Evolutionary conservation across 2,888 invertebrate genomes (phyloP).

Genomic region (Ophioninae sp.): DNA sequence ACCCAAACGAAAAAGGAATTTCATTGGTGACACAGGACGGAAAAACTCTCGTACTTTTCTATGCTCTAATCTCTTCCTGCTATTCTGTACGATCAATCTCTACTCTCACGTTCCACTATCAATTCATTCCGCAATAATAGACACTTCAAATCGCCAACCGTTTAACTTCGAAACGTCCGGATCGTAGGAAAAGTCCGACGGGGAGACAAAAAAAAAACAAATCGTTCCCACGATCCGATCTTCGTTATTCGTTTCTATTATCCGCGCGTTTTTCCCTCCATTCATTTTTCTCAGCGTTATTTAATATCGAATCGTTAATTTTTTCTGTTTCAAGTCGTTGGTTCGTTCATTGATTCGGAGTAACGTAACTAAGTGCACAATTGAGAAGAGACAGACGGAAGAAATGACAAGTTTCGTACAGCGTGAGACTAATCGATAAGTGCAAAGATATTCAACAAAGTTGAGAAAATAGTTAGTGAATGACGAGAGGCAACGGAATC

Average conservation of each 20-base stretch:
- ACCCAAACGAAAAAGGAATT: no score
- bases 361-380: constrained; percentile 49
- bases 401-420: constrained; percentile 25
- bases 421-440: constrained; percentile 45
- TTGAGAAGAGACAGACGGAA: constrained; percentile 19
- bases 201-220: neutral
- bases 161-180: constrained; percentile 10
- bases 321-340: neutral
- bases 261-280: neutral
- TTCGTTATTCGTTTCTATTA: neutral
- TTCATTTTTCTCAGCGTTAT: neutral
- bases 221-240: neutral
- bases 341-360: constrained; percentile 15
- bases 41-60: constrained; percentile 18
- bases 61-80: constrained; percentile 58
- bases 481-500: neutral
- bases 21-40: no score
- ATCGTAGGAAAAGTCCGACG: neutral
- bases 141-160: constrained; percentile 29
- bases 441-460: constrained; percentile 23
- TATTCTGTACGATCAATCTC: constrained; percentile 23
- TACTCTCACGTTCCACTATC: constrained; percentile 52
- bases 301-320: no score
- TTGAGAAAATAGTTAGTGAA: constrained; percentile 5
- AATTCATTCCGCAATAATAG: constrained; percentile 55